These are phyloP conservation scores for Cheilosia vernalis DNA, from an alignment of 2,888 invertebrate species.

Conservation along the genomic window DNA sequence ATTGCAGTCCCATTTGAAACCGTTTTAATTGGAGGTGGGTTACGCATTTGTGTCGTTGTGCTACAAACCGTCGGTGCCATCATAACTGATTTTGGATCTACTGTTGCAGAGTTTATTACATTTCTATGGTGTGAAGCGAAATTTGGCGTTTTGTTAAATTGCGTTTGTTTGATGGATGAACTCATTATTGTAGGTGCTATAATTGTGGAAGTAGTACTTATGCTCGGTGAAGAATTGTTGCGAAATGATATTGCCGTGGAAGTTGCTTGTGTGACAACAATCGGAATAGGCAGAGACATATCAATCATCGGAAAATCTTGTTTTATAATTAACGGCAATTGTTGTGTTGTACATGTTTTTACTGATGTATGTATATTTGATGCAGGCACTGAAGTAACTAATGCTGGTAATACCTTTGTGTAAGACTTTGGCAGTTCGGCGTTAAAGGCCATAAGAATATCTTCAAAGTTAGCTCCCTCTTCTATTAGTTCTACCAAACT, in stretches of 20 bases:
- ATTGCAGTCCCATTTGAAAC: constrained; percentile 86
- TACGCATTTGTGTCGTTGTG: constrained; percentile 76
- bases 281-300: constrained; percentile 39
- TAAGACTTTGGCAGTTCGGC: constrained; percentile 90
- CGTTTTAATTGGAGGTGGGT: constrained; percentile 81
- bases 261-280: constrained; percentile 36
- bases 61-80: constrained; percentile 31
- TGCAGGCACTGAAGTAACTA: constrained; percentile 84
- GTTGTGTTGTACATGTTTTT: constrained; percentile 24
- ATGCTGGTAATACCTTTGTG: constrained; percentile 88
- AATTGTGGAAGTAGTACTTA: constrained; percentile 57
- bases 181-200: constrained; percentile 34
- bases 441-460: constrained; percentile 88
- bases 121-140: constrained; percentile 57
- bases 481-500: constrained; percentile 90
- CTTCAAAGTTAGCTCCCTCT: constrained; percentile 91
- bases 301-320: constrained; percentile 64
- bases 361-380: constrained; percentile 67
- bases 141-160: constrained; percentile 35
- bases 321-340: constrained; percentile 63
- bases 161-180: constrained; percentile 42
- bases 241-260: constrained; percentile 38
- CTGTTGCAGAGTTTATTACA: constrained; percentile 13
- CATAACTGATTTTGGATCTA: constrained; percentile 40
- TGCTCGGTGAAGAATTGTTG: constrained; percentile 55